phyloP scores from a whole-genome alignment of 2,797 vertebrate species.

The Scomberomorus guttatus region DNA sequence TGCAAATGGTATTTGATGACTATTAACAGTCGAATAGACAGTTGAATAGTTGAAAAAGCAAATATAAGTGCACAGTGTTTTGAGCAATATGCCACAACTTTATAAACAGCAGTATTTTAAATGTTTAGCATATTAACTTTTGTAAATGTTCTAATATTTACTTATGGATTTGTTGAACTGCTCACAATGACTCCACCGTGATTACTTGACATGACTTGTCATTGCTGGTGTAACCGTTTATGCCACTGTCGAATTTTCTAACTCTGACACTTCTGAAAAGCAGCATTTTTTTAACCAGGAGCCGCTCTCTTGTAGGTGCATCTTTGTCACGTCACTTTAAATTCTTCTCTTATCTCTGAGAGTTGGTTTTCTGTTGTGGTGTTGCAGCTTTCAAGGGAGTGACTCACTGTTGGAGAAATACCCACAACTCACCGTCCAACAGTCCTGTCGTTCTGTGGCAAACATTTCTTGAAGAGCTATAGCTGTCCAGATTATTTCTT shows the following conservation, averaged over 20 bases:
- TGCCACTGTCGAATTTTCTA: background rate
- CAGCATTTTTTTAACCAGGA: background rate
- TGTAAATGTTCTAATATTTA: background rate
- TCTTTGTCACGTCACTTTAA: too few species aligned
- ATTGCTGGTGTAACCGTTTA: background rate
- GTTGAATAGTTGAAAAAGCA: conserved; percentile 28
- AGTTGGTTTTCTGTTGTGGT: background rate
- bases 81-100: background rate
- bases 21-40: background rate
- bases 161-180: background rate
- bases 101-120: background rate
- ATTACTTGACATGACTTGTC: background rate
- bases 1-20: background rate
- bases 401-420: background rate
- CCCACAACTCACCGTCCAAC: too few species aligned
- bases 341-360: background rate
- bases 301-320: too few species aligned
- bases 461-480: background rate
- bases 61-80: background rate
- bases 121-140: background rate
- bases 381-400: background rate
- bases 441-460: background rate
- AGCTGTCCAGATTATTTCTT: background rate
- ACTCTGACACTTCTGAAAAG: background rate
- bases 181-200: background rate